A percentile compares a stretch with the other conserved stretches of the same genome.
phyloP scores from a whole-genome alignment of 2,888 invertebrate species.

The Sesia apiformis region DNA sequence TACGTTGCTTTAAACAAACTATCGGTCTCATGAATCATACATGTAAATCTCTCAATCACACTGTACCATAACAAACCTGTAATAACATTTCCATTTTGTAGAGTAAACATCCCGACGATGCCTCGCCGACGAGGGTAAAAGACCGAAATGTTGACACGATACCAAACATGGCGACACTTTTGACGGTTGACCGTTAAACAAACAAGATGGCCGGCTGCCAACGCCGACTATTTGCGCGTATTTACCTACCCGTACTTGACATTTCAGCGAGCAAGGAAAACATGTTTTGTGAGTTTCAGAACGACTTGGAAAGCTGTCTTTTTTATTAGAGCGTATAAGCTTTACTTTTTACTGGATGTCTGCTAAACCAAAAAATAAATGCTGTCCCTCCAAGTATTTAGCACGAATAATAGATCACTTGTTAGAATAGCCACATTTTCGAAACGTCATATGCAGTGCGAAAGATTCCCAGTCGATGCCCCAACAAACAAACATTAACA shows the following conservation, averaged over 20 bases:
- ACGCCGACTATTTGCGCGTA: not conserved
- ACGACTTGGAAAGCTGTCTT: constrained; percentile 2
- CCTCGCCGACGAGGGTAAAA: constrained; percentile 27
- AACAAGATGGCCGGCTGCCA: constrained; percentile 16
- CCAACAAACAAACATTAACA: too few relatives aligned
- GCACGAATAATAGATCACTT: too few relatives aligned
- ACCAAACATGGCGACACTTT: constrained; percentile 6
- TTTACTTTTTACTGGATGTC: too few relatives aligned
- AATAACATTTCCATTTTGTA: constrained; percentile 13
- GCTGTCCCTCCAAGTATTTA: too few relatives aligned
- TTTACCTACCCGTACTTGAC: not conserved
- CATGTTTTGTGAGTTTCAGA: constrained; percentile 10
- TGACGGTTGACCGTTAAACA: constrained; percentile 25
- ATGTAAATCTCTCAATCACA: not conserved
- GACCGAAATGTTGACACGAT: constrained; percentile 19
- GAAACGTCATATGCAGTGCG: too few relatives aligned
- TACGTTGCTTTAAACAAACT: not conserved
- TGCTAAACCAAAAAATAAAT: too few relatives aligned
- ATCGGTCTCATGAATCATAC: not conserved
- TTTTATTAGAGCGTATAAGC: too few relatives aligned
- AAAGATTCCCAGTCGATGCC: too few relatives aligned
- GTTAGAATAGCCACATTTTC: too few relatives aligned
- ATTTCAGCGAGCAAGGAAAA: not conserved
- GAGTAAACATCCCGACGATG: constrained; percentile 18
- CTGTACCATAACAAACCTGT: not conserved